phyloP scores from a whole-genome alignment of 2,888 invertebrate species.

The Seira ritae region DNA sequence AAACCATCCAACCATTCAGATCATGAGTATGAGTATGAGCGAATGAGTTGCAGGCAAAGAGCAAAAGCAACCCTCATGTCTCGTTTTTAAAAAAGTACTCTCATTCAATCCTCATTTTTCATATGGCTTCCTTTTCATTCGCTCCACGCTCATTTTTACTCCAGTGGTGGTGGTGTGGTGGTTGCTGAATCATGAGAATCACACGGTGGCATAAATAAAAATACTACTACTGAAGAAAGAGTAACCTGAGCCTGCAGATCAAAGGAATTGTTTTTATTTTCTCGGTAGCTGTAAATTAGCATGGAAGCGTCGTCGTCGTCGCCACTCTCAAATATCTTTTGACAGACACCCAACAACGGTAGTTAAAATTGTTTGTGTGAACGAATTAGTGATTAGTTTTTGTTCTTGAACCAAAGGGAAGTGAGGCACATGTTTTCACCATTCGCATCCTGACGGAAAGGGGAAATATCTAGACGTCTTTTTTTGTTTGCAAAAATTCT shows the following conservation, averaged over 20 bases:
- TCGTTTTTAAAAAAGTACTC: background rate
- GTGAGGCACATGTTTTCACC: slow-evolving; percentile 7
- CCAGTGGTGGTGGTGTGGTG: slow-evolving; percentile 34
- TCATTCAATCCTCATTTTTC: slow-evolving; percentile 9
- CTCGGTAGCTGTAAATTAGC: background rate
- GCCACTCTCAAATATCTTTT: slow-evolving; percentile 5
- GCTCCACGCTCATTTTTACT: slow-evolving; percentile 23
- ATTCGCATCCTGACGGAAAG: background rate
- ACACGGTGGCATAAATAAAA: background rate
- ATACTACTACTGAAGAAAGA: background rate
- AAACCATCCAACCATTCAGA: slow-evolving; percentile 13
- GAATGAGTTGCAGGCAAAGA: no score
- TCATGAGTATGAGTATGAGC: no score
- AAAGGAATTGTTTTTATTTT: background rate
- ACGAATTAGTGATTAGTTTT: background rate
- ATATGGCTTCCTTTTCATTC: slow-evolving; percentile 8
- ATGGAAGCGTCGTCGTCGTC: background rate
- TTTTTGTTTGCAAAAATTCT: background rate
- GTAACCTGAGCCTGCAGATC: background rate
- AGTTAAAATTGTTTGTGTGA: background rate
- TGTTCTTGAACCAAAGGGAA: background rate
- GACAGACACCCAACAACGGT: background rate
- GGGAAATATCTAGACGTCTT: background rate
- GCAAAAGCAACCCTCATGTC: slow-evolving; percentile 3
- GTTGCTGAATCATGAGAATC: background rate